Base-by-base conservation (phyloP, 2,113 vertebrate species). In the Turdus rufiventris region DNA sequence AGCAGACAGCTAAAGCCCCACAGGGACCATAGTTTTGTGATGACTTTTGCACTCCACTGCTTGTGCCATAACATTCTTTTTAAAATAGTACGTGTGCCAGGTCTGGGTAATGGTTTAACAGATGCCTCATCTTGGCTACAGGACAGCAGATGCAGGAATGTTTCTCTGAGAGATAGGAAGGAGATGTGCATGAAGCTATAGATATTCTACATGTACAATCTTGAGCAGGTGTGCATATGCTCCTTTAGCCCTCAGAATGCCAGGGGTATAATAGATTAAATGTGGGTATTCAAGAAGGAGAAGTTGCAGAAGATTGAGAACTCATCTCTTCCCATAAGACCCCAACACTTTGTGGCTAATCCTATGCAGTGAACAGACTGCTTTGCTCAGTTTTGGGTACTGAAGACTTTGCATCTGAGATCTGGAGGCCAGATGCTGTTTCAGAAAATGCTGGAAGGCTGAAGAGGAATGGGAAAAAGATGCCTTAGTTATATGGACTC, bases 1-100 rank as follows among this genome's bases (percentile, higher is more conserved):
- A 73, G 72, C 96, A 96, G 96, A 96, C 94, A 92, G 92, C 63
- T 83, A 66, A 19, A 93, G 42, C 38, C 88, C 91, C 85, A 63
- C 1, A 5, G 67, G 75, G 47, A 93, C 47, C 28, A 28, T 50
- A 93, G 67, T 80, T 92, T 92, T 70, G 62, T 73, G 78, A 90
- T 0, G 5, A 76, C 88, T 94, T 92, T 31, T 95, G 88, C 79
- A 90, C 60, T 96, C 75, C 67, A 50, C 19, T 80, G 88, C 67
- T 74, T 86, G 56, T 93, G 92, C 88, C 91, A 80, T 80, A 73
- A 90, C 47, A 63, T 76, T 85, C 14, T 85, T 90, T 93, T 77
- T 51, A 74, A 85, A 93, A 80, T 12, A 90, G 42, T 66, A 43
- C 20, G 13, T 56, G 60, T 74, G 42, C 85, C 56, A 88, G 58